phyloP scores from a whole-genome alignment of 2,797 vertebrate species.

The Pantherophis alleghaniensis region DNA sequence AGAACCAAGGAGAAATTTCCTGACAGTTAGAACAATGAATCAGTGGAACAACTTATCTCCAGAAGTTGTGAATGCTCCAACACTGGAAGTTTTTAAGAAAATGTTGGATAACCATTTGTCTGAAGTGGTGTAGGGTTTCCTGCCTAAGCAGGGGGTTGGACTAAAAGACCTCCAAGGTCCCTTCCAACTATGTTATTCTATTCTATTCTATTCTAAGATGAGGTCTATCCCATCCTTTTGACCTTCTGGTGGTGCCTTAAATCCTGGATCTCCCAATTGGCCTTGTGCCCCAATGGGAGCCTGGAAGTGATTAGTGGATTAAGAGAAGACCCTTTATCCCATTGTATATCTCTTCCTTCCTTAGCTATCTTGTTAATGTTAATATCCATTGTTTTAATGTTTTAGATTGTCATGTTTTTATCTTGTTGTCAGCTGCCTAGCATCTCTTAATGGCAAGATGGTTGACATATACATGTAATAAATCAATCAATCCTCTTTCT shows the following conservation, averaged over 20 bases:
- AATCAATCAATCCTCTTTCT: background rate
- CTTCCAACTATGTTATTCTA: too few relatives aligned
- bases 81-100: too few relatives aligned
- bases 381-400: background rate
- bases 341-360: background rate
- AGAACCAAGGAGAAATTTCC: too few relatives aligned
- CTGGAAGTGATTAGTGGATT: background rate
- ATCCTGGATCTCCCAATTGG: background rate
- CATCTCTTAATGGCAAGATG: background rate
- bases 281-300: background rate
- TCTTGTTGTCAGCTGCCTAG: background rate
- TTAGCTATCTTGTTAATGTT: background rate
- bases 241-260: background rate
- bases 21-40: too few relatives aligned
- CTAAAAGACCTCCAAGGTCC: too few relatives aligned
- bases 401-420: background rate
- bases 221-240: background rate
- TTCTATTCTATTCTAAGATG: background rate
- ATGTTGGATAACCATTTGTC: too few relatives aligned
- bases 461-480: background rate
- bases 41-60: too few relatives aligned
- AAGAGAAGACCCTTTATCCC: background rate
- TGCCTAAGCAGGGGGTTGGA: too few relatives aligned
- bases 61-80: too few relatives aligned
- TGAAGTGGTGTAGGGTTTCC: too few relatives aligned